phyloP scores from a whole-genome alignment of 2,797 vertebrate species.

The Hyperoplus lanceolatus region DNA sequence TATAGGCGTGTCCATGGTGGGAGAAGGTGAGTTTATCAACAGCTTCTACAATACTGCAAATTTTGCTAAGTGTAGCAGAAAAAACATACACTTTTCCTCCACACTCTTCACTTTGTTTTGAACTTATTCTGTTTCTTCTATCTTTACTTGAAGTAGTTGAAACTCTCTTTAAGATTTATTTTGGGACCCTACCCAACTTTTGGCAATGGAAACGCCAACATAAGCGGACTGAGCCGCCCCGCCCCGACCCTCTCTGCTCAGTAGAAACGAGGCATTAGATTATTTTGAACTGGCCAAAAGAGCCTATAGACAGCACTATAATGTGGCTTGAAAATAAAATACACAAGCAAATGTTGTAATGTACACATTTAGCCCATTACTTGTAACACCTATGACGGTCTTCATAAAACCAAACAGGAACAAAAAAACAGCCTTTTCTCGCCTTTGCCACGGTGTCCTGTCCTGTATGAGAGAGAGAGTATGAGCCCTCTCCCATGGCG shows the following conservation, averaged over 20 bases:
- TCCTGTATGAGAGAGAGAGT: constrained; percentile 2
- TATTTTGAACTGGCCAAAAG: no score
- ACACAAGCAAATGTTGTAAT: no score
- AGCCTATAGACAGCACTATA: no score
- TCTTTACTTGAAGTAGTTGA: background rate
- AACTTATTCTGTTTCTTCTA: background rate
- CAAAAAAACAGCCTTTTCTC: background rate
- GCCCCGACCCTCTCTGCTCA: no score
- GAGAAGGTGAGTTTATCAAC: constrained; percentile 86
- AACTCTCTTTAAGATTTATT: background rate
- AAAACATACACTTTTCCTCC: background rate
- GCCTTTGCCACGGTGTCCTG: background rate
- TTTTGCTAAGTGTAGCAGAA: background rate
- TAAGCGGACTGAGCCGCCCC: no score
- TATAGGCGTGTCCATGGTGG: constrained; percentile 95
- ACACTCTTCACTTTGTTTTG: background rate
- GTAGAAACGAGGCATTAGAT: no score
- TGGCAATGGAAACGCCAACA: no score
- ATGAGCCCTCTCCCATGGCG: constrained; percentile 29
- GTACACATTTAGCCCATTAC: background rate
- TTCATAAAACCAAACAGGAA: background rate
- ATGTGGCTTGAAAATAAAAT: no score
- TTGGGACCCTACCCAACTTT: no score
- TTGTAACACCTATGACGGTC: background rate
- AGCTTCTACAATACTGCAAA: background rate